These are phyloP conservation scores for Mobula birostris DNA, from an alignment of 2,113 vertebrate genomes.

Conservation along the genomic window DNA sequence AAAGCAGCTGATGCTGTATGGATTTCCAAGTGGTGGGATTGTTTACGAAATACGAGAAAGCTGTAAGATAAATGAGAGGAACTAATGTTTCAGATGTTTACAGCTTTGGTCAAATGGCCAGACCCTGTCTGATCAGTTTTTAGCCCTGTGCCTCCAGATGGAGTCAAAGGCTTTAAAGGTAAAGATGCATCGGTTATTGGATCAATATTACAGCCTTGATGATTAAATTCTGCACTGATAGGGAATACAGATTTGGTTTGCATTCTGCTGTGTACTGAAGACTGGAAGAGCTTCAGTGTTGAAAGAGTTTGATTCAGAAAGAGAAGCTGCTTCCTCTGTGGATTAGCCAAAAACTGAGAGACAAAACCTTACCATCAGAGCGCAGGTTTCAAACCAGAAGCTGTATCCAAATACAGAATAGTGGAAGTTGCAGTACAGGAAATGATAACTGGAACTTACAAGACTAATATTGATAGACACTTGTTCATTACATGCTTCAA, in stretches of 20 bases:
- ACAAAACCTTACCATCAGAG: background rate
- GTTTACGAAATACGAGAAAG: background rate
- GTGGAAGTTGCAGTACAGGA: background rate
- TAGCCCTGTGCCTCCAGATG: background rate
- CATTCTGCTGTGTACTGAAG: background rate
- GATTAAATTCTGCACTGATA: background rate
- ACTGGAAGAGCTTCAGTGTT: background rate
- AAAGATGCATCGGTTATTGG: background rate
- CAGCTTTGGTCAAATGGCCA: background rate
- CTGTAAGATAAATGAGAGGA: conserved; percentile 6
- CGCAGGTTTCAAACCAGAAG: background rate
- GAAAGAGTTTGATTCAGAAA: background rate
- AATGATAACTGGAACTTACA: background rate
- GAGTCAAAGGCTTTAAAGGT: too few species aligned
- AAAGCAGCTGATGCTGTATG: background rate
- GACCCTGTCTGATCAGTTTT: background rate
- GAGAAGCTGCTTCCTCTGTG: background rate
- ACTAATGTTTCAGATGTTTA: background rate
- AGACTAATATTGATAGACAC: background rate
- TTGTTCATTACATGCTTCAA: background rate
- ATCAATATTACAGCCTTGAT: background rate
- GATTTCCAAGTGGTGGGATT: background rate
- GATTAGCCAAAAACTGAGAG: background rate
- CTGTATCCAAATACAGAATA: background rate
- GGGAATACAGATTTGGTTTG: background rate